Base-by-base conservation (phyloP, 2,797 vertebrate species). In the Sebastes steindachneri region DNA sequence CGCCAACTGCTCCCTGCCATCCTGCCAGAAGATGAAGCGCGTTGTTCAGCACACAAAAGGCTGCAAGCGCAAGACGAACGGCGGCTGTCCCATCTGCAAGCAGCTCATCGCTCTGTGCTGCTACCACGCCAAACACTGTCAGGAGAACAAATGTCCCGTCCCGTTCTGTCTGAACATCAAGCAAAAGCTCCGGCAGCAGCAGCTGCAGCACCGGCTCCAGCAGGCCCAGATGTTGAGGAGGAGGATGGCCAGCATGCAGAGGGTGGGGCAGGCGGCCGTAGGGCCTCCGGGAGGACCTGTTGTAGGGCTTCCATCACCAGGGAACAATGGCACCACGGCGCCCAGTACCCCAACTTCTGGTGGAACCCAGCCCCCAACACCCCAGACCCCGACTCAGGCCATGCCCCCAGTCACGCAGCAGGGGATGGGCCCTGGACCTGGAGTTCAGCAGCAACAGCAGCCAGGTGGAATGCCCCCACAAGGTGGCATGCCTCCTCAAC, bases 151-250 rank as follows among this genome's bases (percentile, higher is more conserved):
- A 94, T 99, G 98, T 84, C 98, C 98, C 0, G 98, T 99, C 91
- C 98, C 98, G 1, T 99, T 99, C 95, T 99, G 98, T 90, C 97
- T 99, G 85, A 99, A 99, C 92, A 99, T 99, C 87, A 99, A 99
- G 95, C 97, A 99, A 72, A 99, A 99, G 91, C 97, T 99, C n/a
- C 95, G 97, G 48, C 98, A 99, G 80, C 98, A 99, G 73, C 98
- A 99, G 86, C 96, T 99, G 64, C 98, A 99, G 92, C 98, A 99
- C 91, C 92, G 98, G 51, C 97, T 99, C 54, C 98, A 99, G 58
- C 98, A 99, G 94, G 98, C 98, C 0, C 98, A 99, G 95, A 99
- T 99, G 98, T 93, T 99, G 28, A 96, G 98, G 2, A 94, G 98
- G 84, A 95, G 98, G 89, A 98, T 99, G 98, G 98, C 98, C n/a